A percentile compares a stretch with the other conserved stretches of the same genome.
phyloP scores from a whole-genome alignment of 2,113 vertebrate species.

The Marcusenius ussheri region DNA sequence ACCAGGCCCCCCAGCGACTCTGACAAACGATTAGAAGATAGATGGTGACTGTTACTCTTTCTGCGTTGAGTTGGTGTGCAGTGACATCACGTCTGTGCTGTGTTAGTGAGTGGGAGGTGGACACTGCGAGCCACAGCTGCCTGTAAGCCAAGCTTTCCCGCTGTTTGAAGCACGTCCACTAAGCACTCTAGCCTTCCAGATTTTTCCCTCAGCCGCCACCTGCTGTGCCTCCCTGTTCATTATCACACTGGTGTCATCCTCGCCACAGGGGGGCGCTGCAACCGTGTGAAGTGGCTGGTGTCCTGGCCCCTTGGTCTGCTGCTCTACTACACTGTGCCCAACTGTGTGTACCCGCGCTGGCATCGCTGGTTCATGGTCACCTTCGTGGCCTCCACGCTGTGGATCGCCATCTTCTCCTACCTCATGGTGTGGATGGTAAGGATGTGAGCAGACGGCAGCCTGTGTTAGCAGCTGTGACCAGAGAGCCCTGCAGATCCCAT shows the following conservation, averaged over 20 bases:
- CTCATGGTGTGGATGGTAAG: slow-evolving; percentile 77
- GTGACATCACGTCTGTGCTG: background rate
- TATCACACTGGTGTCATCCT: background rate
- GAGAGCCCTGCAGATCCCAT: background rate
- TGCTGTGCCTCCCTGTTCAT: background rate
- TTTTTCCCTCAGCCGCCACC: background rate
- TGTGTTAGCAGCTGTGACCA: background rate
- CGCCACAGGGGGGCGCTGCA: slow-evolving; percentile 46
- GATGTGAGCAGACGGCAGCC: background rate
- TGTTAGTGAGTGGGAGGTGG: background rate
- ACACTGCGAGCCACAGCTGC: background rate
- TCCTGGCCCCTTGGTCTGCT: slow-evolving; percentile 65
- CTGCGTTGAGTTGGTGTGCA: background rate
- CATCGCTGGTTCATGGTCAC: slow-evolving; percentile 72
- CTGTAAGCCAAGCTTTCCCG: background rate
- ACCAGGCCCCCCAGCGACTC: background rate
- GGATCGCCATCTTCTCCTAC: slow-evolving; percentile 73
- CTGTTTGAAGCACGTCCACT: background rate
- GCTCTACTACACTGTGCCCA: slow-evolving; percentile 67
- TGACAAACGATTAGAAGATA: background rate
- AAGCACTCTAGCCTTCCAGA: background rate
- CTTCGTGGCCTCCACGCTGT: slow-evolving; percentile 63
- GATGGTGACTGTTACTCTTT: background rate
- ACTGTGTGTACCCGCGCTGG: slow-evolving; percentile 64
- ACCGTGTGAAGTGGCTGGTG: slow-evolving; percentile 60